Percentiles rank a stretch among this genome's conserved stretches.
phyloP scores from a whole-genome alignment of 1,140 invertebrate species.

The Oppia nitens region DNA sequence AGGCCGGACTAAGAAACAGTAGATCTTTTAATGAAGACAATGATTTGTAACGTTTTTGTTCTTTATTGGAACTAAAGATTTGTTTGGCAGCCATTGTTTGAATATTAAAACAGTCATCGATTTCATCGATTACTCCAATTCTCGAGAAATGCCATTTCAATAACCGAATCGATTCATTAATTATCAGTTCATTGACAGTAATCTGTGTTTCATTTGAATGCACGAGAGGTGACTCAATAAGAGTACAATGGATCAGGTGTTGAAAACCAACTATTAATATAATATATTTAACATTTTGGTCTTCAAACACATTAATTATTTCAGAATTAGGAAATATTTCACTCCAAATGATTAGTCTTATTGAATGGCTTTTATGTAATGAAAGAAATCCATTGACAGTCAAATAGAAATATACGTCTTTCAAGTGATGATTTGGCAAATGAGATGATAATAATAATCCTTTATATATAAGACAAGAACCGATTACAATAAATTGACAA shows the following conservation, averaged over 20 bases:
- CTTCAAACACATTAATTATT: neutral
- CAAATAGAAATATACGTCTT: constrained; percentile 1
- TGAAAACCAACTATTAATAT: constrained; percentile 1
- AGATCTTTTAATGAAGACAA: neutral
- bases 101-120: neutral
- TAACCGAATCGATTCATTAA: constrained; percentile 2
- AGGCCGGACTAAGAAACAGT: neutral
- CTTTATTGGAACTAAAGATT: neutral
- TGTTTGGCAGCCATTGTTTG: neutral
- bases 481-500: constrained; percentile 4
- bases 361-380: neutral
- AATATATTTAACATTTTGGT: constrained; percentile 2
- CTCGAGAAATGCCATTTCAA: neutral
- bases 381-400: neutral
- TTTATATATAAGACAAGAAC: constrained; percentile 9
- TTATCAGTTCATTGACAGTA: constrained; percentile 5
- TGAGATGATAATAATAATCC: constrained; percentile 6
- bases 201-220: neutral
- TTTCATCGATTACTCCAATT: neutral
- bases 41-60: neutral
- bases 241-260: neutral
- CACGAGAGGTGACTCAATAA: constrained; percentile 6
- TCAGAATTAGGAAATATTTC: constrained; percentile 4
- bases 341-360: constrained; percentile 8
- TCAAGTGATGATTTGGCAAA: neutral